Evolutionary conservation across 2,888 invertebrate species (phyloP).

Genomic region (Eudemis profundana): DNA sequence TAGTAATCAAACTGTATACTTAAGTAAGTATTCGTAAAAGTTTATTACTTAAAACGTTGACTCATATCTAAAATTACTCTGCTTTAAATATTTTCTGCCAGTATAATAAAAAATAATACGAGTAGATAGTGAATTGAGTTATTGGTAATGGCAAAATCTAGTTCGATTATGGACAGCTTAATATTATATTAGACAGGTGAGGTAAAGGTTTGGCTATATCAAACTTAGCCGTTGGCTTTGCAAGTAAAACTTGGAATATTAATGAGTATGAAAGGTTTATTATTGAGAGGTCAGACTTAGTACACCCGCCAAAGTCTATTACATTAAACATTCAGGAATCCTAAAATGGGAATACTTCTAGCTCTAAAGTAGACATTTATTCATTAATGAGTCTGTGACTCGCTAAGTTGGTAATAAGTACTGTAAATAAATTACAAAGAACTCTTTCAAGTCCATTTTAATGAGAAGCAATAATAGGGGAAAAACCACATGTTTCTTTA

Average conservation of each 20-base stretch:
- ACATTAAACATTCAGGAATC: not conserved
- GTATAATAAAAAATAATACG: too few species aligned
- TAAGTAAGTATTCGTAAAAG: too few species aligned
- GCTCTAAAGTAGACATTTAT: not conserved
- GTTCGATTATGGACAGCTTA: constrained; percentile 13
- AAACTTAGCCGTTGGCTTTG: not conserved
- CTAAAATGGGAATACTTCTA: not conserved
- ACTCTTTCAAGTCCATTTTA: too few species aligned
- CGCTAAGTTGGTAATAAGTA: too few species aligned
- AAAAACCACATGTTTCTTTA: too few species aligned
- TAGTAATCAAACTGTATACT: too few species aligned
- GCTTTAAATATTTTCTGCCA: too few species aligned
- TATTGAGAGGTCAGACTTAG: not conserved
- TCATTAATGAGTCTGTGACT: not conserved
- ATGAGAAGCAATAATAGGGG: too few species aligned
- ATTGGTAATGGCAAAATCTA: constrained; percentile 9
- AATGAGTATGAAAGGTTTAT: not conserved
- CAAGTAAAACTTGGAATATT: not conserved
- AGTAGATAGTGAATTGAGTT: not conserved
- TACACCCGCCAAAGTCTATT: not conserved
- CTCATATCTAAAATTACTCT: not conserved
- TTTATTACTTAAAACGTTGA: not conserved
- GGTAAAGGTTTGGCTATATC: not conserved
- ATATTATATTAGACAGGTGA: constrained; percentile 17
- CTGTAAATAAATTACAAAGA: too few species aligned